Conservation (phyloP, 2,888 invertebrate genomes). For the Deilephila porcellus region DNA sequence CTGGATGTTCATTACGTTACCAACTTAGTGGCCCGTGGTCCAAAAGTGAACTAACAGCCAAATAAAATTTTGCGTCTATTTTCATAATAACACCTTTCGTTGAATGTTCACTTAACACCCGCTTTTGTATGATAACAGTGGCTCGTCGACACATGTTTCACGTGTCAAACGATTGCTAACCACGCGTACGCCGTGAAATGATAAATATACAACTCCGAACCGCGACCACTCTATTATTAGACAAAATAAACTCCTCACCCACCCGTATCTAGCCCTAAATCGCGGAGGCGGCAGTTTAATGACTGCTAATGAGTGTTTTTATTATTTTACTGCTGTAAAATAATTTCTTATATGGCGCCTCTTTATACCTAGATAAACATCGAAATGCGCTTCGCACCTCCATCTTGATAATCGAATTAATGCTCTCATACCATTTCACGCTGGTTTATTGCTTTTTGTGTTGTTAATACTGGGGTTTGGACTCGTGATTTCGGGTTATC, state of each 20-base stretch:
- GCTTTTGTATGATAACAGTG: not conserved
- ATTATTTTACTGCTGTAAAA: slow-evolving; percentile 83
- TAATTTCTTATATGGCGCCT: slow-evolving; percentile 82
- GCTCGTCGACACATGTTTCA: slow-evolving; percentile 5
- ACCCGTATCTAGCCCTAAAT: slow-evolving; percentile 74
- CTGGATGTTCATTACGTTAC: too few species aligned
- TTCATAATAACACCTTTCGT: not conserved
- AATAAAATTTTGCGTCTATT: not conserved
- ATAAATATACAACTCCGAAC: slow-evolving; percentile 60
- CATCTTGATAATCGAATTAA: slow-evolving; percentile 84
- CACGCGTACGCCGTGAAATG: slow-evolving; percentile 39
- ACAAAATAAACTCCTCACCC: slow-evolving; percentile 73
- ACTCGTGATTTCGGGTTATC: slow-evolving; percentile 80
- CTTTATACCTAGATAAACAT: slow-evolving; percentile 85
- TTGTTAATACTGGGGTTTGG: slow-evolving; percentile 74
- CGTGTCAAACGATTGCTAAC: slow-evolving; percentile 20
- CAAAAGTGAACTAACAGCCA: not conserved
- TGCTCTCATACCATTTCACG: slow-evolving; percentile 82
- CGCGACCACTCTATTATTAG: slow-evolving; percentile 64
- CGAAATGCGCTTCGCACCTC: slow-evolving; percentile 84
- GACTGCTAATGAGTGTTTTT: slow-evolving; percentile 84
- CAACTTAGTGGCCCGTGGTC: too few species aligned
- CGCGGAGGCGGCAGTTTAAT: slow-evolving; percentile 80
- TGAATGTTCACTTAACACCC: slow-evolving; percentile 1
- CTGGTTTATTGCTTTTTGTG: slow-evolving; percentile 81